Evolutionary conservation across 2,888 invertebrate species (phyloP).

Genomic region (Habrosyne pyritoides): DNA sequence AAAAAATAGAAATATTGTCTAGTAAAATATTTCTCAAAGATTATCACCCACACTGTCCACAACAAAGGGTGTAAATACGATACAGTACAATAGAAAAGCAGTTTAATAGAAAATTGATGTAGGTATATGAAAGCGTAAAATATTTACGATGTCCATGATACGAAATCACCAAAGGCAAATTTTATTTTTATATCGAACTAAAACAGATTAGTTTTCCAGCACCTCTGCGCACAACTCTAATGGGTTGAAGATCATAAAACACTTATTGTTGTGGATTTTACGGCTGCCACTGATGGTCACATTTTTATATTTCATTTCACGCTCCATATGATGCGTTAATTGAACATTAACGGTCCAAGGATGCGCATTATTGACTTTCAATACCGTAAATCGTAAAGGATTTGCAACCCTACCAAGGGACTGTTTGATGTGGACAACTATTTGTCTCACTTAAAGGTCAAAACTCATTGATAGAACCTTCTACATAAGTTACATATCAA

Average conservation of each 20-base stretch:
- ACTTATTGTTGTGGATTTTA: slow-evolving; percentile 65
- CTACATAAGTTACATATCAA: background rate
- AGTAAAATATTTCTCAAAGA: background rate
- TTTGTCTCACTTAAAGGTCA: slow-evolving; percentile 1
- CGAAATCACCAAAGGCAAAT: slow-evolving; percentile 17
- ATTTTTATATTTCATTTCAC: slow-evolving; percentile 76
- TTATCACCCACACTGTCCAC: background rate
- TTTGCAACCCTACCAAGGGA: background rate
- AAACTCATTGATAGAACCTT: background rate
- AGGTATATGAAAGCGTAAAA: background rate
- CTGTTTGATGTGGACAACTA: slow-evolving; percentile 1
- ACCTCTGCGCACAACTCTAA: slow-evolving; percentile 39
- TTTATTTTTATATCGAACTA: slow-evolving; percentile 30
- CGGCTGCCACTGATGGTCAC: slow-evolving; percentile 53
- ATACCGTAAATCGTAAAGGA: slow-evolving; percentile 15
- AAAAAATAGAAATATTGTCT: background rate
- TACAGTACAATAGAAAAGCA: background rate
- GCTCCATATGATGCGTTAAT: slow-evolving; percentile 67
- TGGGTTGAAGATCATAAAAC: slow-evolving; percentile 59
- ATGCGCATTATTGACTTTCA: slow-evolving; percentile 65
- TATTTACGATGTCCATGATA: slow-evolving; percentile 3
- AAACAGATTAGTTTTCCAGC: slow-evolving; percentile 39
- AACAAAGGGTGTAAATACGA: background rate
- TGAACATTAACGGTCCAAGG: slow-evolving; percentile 71
- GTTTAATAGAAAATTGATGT: background rate